Evolutionary conservation across 2,113 vertebrate genomes (phyloP), one percentile per base, ranked within the genome.

Genomic region (Triplophysa rosa): DNA sequence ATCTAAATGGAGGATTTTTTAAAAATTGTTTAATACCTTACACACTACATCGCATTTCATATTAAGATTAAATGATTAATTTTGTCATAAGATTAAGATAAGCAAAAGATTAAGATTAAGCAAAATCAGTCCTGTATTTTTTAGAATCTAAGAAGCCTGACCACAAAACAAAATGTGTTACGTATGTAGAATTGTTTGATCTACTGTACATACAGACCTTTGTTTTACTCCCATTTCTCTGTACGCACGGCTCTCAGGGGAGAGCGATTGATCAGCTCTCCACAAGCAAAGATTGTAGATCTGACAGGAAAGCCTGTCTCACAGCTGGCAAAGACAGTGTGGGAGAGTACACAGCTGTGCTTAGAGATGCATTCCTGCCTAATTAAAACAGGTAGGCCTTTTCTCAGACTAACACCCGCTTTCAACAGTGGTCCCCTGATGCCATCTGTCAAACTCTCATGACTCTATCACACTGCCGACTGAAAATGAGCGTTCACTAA

Each of bases 371-470:
- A 81, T 85, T 80, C 68, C 81, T 85, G 71, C 80, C 79, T 81
- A 83, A 85, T 85, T 85, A 81, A 85, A 85, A 83, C 61, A 81
- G 81, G 83, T 81, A 84, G 83, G 80, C 59, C 80, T 82, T 79
- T 75, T 76, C 76, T 82, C 23, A 54, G 65, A 47, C 52, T 61
- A 21, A 5, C 40, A 65, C 45, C 17, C 62, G 74, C 62, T 77
- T 77, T 77, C 29, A 77, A 61, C 74, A 77, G 45, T 19, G 7
- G 42, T 79, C 83, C 83, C 80, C 62, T 75, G 80, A 62, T 66
- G 78, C 76, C 54, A 69, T 71, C 83, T 79, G 77, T 79, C 79
- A 75, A 84, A 81, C 79, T 78, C 49, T 75, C 75, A 42, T 81
- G 82, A 84, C 83, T 79, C 62, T 77, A 77, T 77, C 74, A 77